Evolutionary conservation across 2,113 vertebrate genomes (phyloP), one percentile per base, ranked within the genome.

Genomic region (Rhodinocichla rosea): DNA sequence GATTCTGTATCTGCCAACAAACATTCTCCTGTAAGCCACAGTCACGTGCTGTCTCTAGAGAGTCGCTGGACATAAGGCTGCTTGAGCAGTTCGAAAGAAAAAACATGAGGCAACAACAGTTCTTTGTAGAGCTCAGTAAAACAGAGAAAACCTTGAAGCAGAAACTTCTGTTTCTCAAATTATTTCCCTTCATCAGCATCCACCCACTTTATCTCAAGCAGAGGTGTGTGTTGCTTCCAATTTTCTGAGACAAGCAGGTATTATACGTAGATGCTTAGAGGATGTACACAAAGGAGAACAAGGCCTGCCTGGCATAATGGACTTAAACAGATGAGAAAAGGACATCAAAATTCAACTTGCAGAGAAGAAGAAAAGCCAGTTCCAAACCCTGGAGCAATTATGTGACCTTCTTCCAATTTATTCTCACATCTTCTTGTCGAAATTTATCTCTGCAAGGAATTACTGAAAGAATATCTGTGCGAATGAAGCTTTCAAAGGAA

Each of bases 1-100:
- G 84, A 59, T 92, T 96, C 92, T 96, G 81, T 97, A 93, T 95
- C 88, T 95, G 65, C 95, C 93, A 96, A 80, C 90, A 97, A 83
- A 93, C 57, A 90, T 60, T 96, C 94, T 96, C 67, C 94, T 82
- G 82, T 95, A 95, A 94, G 56, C 95, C 91, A 95, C 87, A 94
- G 73, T 90, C n/a, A 0, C 27, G 7, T 94, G 75, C 77, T 97
- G 96, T 96, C 94, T 55, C 63, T 96, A 94, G 65, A 95, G 65
- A 95, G 76, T 94, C 63, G 18, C 92, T 90, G 95, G 97, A 97
- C 86, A 65, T 94, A 94, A 95, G 68, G 69, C 93, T 97, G 56
- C 78, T 95, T 95, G 94, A 90, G 92, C 91, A 91, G 71, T 79
- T 91, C 6, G 35, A 94, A 94, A 94, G 92, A 89, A 86, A 95